Conservation (phyloP, 2,888 invertebrate species). For the Caenorhabditis sulstoni region DNA sequence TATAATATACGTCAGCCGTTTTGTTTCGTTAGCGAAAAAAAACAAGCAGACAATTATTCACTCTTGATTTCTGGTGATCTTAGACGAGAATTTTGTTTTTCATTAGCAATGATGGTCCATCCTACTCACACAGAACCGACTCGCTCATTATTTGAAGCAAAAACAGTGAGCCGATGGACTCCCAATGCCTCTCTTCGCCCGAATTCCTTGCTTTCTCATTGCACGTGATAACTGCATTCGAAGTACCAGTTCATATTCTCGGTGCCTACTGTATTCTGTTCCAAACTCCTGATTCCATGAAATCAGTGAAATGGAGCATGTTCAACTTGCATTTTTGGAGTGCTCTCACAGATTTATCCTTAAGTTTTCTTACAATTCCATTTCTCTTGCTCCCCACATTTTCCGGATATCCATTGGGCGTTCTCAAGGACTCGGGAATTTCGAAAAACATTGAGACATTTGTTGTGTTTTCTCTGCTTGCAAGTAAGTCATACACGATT, state of each 20-base stretch:
- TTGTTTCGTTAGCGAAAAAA: no score
- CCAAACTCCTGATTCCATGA: constrained; percentile 18
- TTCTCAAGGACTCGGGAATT: neutral
- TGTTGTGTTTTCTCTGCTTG: neutral
- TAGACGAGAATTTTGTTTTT: no score
- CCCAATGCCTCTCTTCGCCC: no score
- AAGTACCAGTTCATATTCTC: constrained; percentile 12
- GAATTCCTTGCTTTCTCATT: neutral
- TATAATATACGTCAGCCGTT: no score
- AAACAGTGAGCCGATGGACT: no score
- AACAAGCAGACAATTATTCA: no score
- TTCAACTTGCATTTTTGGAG: constrained; percentile 26
- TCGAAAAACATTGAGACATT: neutral
- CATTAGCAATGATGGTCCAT: no score
- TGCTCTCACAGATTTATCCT: neutral
- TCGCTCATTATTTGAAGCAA: no score
- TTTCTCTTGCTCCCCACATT: constrained; percentile 13
- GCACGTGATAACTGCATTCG: neutral
- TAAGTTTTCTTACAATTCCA: neutral
- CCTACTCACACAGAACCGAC: no score
- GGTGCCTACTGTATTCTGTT: constrained; percentile 31
- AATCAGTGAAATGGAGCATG: constrained; percentile 33
- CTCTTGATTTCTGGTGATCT: no score
- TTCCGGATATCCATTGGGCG: constrained; percentile 6
- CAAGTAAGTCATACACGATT: neutral